Percentiles rank a stretch among this genome's conserved stretches.
These are phyloP conservation scores for Macrophya alboannulata DNA, from an alignment of 2,888 invertebrate genomes.

Conservation along the genomic window DNA sequence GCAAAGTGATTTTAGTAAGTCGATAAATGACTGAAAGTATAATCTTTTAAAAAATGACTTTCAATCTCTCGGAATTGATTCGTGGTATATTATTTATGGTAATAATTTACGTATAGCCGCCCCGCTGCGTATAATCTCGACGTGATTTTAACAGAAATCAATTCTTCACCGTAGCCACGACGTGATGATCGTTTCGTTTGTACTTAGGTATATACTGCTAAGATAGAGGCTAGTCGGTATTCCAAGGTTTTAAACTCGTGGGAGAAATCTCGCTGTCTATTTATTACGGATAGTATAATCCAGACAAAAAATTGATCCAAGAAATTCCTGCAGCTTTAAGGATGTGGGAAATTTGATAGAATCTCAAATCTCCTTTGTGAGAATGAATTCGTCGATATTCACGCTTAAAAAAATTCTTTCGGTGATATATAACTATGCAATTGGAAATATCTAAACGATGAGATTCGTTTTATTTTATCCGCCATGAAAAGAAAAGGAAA, in stretches of 20 bases:
- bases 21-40: background rate
- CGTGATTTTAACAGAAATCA: background rate
- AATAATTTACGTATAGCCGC: background rate
- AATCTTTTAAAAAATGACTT: background rate
- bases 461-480: background rate
- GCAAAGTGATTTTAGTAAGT: constrained; percentile 16
- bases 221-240: background rate
- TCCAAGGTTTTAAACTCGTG: constrained; percentile 11
- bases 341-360: background rate
- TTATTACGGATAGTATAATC: background rate
- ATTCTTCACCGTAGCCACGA: background rate
- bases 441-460: background rate
- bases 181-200: constrained; percentile 6
- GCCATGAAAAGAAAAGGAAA: background rate
- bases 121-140: background rate
- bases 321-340: background rate
- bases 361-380: background rate
- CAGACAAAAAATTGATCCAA: background rate
- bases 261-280: background rate
- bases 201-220: background rate
- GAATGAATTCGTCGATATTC: too few species aligned
- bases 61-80: background rate
- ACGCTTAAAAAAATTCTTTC: too few species aligned
- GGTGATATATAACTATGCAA: background rate
- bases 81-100: background rate